A percentile compares a stretch with the other conserved stretches of the same genome.
Evolutionary conservation across 2,797 vertebrate genomes (phyloP).

Genomic region (Iguana delicatissima): DNA sequence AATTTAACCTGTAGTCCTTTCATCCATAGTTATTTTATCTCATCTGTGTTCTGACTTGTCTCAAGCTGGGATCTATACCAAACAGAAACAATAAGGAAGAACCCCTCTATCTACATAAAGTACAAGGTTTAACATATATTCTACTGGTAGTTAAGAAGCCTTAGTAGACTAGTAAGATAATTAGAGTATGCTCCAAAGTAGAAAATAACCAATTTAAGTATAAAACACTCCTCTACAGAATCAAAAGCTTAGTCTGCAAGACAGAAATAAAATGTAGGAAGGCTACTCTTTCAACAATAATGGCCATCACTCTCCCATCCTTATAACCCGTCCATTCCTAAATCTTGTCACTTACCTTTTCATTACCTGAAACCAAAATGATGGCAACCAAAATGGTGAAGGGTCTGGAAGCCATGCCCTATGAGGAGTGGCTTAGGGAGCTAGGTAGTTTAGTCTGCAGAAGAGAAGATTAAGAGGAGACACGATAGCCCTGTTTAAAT

Average conservation of each 20-base stretch:
- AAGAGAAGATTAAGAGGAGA: no score
- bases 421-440: no score
- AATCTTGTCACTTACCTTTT: not conserved
- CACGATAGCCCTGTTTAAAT: no score
- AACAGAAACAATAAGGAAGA: constrained; percentile 14
- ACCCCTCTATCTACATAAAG: constrained; percentile 38
- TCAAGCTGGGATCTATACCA: constrained; percentile 24
- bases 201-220: constrained; percentile 31
- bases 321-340: not conserved
- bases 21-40: constrained; percentile 27
- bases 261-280: not conserved
- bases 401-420: no score
- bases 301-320: not conserved
- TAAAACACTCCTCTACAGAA: constrained; percentile 14
- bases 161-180: constrained; percentile 24
- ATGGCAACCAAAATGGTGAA: no score
- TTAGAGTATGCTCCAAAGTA: constrained; percentile 27
- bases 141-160: constrained; percentile 25
- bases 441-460: no score
- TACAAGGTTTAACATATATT: constrained; percentile 31
- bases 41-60: constrained; percentile 18
- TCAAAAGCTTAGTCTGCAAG: constrained; percentile 9
- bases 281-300: not conserved
- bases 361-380: not conserved
- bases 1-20: constrained; percentile 12